Percentiles rank a stretch among this genome's conserved stretches.
These are phyloP conservation scores for Carpatolechia fugitivella DNA, from an alignment of 2,888 invertebrate species.

Conservation along the genomic window DNA sequence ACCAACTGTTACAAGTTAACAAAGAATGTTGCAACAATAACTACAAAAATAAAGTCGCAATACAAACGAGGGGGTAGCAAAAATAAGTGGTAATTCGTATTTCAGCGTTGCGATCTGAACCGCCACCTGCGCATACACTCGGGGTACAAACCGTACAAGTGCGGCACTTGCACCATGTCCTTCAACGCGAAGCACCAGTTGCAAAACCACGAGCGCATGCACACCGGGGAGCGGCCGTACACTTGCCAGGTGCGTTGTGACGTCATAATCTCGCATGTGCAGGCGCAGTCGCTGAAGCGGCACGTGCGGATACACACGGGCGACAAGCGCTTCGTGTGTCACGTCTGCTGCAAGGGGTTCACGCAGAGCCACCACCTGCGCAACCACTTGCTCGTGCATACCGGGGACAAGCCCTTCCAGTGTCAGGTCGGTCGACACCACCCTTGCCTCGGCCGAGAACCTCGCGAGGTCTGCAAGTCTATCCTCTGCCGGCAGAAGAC, in stretches of 20 bases:
- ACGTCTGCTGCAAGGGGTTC: conserved; percentile 51
- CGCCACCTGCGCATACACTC: conserved; percentile 75
- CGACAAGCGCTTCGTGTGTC: conserved; percentile 52
- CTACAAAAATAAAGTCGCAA: not conserved
- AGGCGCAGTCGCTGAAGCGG: conserved; percentile 50
- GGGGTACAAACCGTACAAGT: conserved; percentile 75
- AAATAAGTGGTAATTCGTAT: conserved; percentile 31
- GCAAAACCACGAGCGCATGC: conserved; percentile 76
- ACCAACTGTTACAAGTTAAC: not conserved
- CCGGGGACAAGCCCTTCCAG: conserved; percentile 51
- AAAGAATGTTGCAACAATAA: not conserved
- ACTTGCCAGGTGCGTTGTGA: conserved; percentile 64
- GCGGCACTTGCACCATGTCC: conserved; percentile 70
- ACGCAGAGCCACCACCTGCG: conserved; percentile 56
- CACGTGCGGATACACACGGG: conserved; percentile 58
- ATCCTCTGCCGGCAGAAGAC: too few species aligned
- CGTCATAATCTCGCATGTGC: conserved; percentile 23
- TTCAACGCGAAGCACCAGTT: conserved; percentile 77
- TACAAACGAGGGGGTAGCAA: not conserved
- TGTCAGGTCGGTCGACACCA: conserved; percentile 44
- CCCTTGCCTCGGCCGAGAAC: not conserved
- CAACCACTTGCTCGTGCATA: conserved; percentile 55
- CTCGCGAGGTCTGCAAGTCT: too few species aligned
- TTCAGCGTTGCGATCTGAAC: conserved; percentile 75
- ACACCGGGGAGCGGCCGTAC: conserved; percentile 74